These are phyloP conservation scores for Eptatretus atami DNA, from an alignment of 2,797 vertebrate species.

Conservation along the genomic window DNA sequence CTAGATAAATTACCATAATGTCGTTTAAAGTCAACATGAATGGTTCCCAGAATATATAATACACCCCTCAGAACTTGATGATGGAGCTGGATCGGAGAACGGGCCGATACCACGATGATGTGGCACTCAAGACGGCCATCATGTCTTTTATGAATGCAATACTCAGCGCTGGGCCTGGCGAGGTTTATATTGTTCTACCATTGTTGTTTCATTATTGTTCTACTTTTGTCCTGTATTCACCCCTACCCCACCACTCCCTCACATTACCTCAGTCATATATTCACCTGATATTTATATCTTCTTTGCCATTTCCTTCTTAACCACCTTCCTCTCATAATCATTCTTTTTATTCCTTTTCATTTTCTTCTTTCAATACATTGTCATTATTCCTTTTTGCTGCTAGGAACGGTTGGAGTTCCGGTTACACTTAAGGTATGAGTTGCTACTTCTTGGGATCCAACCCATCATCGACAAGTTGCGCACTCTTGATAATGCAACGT, in stretches of 20 bases:
- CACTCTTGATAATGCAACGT: slow-evolving; percentile 72
- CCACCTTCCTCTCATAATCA: too few species aligned
- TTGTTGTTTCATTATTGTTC: too few species aligned
- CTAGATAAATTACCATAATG: too few species aligned
- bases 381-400: background rate
- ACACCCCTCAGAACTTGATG: background rate
- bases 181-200: background rate
- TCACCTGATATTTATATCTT: too few species aligned
- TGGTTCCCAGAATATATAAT: too few species aligned
- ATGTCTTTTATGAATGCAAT: slow-evolving; percentile 1
- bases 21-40: too few species aligned
- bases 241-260: background rate
- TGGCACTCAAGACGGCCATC: slow-evolving; percentile 4
- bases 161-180: slow-evolving; percentile 2
- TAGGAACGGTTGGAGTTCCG: slow-evolving; percentile 84
- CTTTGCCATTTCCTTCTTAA: too few species aligned
- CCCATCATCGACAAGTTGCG: slow-evolving; percentile 86
- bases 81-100: background rate
- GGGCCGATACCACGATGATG: background rate
- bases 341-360: too few species aligned
- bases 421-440: slow-evolving; percentile 81
- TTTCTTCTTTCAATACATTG: too few species aligned
- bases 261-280: background rate
- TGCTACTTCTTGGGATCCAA: slow-evolving; percentile 93
- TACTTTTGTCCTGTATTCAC: background rate